Conservation (phyloP, 2,888 invertebrate species). For the Erebia ligea region DNA sequence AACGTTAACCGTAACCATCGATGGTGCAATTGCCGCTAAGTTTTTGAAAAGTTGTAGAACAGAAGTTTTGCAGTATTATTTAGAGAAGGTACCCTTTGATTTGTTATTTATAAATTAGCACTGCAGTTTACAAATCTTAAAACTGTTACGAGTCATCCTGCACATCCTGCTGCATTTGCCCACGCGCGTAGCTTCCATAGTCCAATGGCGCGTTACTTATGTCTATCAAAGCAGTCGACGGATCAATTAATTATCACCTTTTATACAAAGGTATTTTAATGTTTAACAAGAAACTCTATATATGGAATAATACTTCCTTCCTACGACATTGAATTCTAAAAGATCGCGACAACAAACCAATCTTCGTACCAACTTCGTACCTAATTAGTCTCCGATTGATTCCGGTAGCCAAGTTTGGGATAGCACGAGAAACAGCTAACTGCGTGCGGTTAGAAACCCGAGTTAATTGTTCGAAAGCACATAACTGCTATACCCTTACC, state of each 20-base stretch:
- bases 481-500: slow-evolving; percentile 45
- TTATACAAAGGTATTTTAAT: neutral
- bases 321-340: neutral
- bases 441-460: slow-evolving; percentile 57
- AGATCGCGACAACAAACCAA: slow-evolving; percentile 24
- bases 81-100: too few species aligned
- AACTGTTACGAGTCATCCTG: too few species aligned
- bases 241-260: neutral
- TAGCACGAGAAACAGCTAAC: slow-evolving; percentile 46
- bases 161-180: too few species aligned
- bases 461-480: slow-evolving; percentile 76
- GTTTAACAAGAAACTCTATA: neutral
- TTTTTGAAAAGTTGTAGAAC: too few species aligned
- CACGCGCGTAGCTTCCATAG: too few species aligned
- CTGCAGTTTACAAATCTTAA: too few species aligned
- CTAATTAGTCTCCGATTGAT: slow-evolving; percentile 31
- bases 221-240: neutral
- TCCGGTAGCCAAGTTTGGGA: slow-evolving; percentile 29
- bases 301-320: slow-evolving; percentile 12
- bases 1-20: too few species aligned
- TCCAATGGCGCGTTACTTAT: too few species aligned
- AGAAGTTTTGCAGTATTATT: too few species aligned
- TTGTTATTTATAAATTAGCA: too few species aligned
- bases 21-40: too few species aligned
- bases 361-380: slow-evolving; percentile 16